Evolutionary conservation across 2,888 invertebrate species (phyloP), one percentile per base, ranked within the genome.

Genomic region (Auanema freiburgensis): DNA sequence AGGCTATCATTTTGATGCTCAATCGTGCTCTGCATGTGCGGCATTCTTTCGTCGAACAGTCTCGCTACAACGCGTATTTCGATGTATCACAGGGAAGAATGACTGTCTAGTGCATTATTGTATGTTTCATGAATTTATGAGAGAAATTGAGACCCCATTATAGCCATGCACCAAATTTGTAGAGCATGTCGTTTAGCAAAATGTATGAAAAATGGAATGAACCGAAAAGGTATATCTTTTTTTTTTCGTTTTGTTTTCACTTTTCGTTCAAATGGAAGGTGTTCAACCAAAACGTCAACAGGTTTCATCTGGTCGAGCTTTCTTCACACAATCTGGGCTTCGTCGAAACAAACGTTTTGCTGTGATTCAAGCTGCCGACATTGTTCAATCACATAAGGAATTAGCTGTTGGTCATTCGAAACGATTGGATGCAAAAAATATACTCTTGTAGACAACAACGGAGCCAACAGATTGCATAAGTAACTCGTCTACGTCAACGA

Each of bases 41-140:
- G 81, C 81, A 8, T 81, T 79, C 60, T 81, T 81, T 59, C 63
- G 81, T 50, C 67, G 81, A 16, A 76, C 81, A 0, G 75, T 81
- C 1, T 70, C 77, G 1, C 59, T 81, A 44, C 69, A 71, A 23
- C 76, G 76, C 51, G 62, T 21, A 1, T 78, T 76, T 49, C 63
- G 65, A 0, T 78, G 76, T 49, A 72, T 76, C n/a, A 72, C 74
- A 6, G 69, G 70, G 23, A 59, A 66, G 24, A 67, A 67, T 42
- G 66, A 74, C 25, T 79, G 79, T 56, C 25, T 43, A 6, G 67
- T 79, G 14, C 67, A 73, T 46, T 76, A 79, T 55, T 67, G 78
- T 77, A 44, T 71, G 74, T 50, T 40, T 1, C 40, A 24, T 42
- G 11, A 4, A 49, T 4, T 57, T 12, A 14, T 14, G 43, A 43